phyloP scores from a whole-genome alignment of 2,888 invertebrate species.

The Xestia xanthographa region DNA sequence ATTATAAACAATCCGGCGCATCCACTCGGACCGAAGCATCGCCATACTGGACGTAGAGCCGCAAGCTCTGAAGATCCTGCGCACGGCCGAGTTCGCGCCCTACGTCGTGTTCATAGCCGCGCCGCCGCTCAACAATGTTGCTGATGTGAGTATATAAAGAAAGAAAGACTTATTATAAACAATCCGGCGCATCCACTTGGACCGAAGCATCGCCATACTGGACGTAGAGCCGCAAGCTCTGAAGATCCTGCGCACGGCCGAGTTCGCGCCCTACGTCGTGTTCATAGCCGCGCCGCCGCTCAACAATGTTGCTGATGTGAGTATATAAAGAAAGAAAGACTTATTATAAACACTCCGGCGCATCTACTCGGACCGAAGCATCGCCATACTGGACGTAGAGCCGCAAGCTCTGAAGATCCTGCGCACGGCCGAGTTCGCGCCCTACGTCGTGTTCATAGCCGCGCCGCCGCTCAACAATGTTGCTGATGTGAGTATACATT shows the following conservation, averaged over 20 bases:
- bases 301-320: conserved; percentile 97
- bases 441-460: conserved; percentile 99
- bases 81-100: conserved; percentile 99
- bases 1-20: conserved; percentile 99
- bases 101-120: conserved; percentile 99
- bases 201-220: conserved; percentile 99
- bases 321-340: too few species aligned
- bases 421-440: conserved; percentile 99
- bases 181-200: conserved; percentile 98
- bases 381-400: conserved; percentile 99
- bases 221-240: conserved; percentile 99
- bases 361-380: conserved; percentile 99
- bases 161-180: too few species aligned
- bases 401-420: conserved; percentile 99
- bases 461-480: conserved; percentile 98
- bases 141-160: conserved; percentile 96
- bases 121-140: conserved; percentile 97
- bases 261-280: conserved; percentile 99
- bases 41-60: conserved; percentile 99
- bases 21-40: conserved; percentile 99
- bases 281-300: conserved; percentile 99
- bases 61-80: conserved; percentile 98
- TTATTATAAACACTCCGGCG: conserved; percentile 99
- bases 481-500: conserved; percentile 93
- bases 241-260: conserved; percentile 98